These are phyloP conservation scores for Liopterus haemorrhoidalis DNA, from an alignment of 2,888 invertebrate genomes.

Conservation along the genomic window DNA sequence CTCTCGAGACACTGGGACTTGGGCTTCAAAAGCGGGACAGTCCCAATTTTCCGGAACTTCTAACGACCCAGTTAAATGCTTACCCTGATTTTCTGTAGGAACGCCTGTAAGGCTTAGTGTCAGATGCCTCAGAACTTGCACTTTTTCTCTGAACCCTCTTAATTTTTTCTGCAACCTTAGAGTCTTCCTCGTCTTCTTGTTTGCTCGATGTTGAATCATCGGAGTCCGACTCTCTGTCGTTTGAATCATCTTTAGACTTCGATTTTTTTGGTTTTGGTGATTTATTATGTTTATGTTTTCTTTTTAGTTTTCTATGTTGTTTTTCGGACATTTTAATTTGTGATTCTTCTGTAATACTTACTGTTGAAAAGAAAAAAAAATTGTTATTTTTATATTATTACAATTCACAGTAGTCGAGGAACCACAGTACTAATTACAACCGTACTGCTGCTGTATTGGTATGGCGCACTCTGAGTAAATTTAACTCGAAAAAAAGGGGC, in stretches of 20 bases:
- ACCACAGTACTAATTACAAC: conserved; percentile 25
- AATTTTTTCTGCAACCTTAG: conserved; percentile 6
- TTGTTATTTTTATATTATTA: conserved; percentile 15
- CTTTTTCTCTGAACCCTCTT: conserved; percentile 9
- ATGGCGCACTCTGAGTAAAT: too few species aligned
- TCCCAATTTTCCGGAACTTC: too few species aligned
- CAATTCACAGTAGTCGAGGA: conserved; percentile 24
- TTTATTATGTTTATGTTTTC: conserved; percentile 30
- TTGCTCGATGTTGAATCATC: conserved; percentile 27
- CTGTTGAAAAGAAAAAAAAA: too few species aligned
- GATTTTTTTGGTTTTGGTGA: conserved; percentile 32
- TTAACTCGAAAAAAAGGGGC: too few species aligned
- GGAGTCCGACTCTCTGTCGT: conserved; percentile 33
- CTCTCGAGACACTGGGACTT: too few species aligned
- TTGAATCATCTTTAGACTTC: conserved; percentile 30
- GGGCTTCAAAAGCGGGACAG: too few species aligned
- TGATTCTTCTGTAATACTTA: conserved; percentile 16
- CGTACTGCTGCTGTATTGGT: too few species aligned
- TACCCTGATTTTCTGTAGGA: conserved; percentile 35
- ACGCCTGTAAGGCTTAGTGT: conserved; percentile 33
- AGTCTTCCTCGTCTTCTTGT: conserved; percentile 25
- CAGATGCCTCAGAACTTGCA: conserved; percentile 12
- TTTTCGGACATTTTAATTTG: conserved; percentile 21
- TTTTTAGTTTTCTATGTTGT: conserved; percentile 27
- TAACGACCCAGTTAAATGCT: too few species aligned